Evolutionary conservation across 2,888 invertebrate species (phyloP), one percentile per base, ranked within the genome.

Genomic region (Microctonus aethiopoides): DNA sequence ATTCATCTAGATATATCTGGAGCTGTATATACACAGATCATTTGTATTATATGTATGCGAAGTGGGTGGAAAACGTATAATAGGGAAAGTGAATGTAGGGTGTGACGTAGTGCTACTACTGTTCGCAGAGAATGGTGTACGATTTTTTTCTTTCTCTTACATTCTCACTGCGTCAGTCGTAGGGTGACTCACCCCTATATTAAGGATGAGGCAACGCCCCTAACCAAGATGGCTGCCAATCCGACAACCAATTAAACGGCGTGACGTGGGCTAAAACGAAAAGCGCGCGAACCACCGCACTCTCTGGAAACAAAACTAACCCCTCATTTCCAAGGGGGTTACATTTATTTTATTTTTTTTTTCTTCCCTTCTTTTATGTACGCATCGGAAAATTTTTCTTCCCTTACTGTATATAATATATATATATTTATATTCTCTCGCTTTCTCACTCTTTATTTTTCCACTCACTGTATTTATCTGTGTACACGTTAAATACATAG

Each of bases 161-260:
- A 67, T 71, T 64, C 74, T 74, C 67, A 76, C 79, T 80, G 76
- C 74, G 73, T 74, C 69, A 74, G 72, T 70, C 76, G 79, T 56
- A 77, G 83, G 84, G 84, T 84, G 84, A 84, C 72, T 84, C 83
- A 84, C 83, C 83, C 84, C 76, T 76, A 77, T 74, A 76, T 78
- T 80, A 80, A 78, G 78, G 75, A 74, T 61, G 71, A n/a, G 67
- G 79, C 72, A 79, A 83, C 84, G 83, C 83, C 84, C 82, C 82
- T 80, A 73, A 68, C 70, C 74, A 84, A 84, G 81, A 84, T 84
- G 84, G 84, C 84, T 77, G 80, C 80, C 78, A 62, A 64, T 36
- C 75, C 66, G 75, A 74, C 75, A 78, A 80, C 84, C 84, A 84
- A 84, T 84, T 82, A 80, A 78, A 76, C 73, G 63, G 59, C 70